Evolutionary conservation across 2,888 invertebrate species (phyloP), one percentile per base, ranked within the genome.

Genomic region (Eustalomyia histrio): DNA sequence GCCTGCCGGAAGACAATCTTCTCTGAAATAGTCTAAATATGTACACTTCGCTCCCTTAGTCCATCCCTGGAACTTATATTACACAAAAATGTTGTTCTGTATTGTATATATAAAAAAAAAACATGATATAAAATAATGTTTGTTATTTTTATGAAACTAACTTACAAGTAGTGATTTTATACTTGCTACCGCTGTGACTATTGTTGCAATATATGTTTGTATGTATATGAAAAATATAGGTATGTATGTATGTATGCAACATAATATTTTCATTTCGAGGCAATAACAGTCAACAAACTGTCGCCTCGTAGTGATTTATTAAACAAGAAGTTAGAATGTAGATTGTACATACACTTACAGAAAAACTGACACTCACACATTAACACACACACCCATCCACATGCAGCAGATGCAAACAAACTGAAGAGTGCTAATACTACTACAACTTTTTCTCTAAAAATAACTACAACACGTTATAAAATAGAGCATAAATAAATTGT

Each of bases 241-340:
- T 29, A 29, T 55, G 67, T 74, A 29, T 29, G 29, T 29, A 29
- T 55, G 67, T 74, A 81, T 81, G 81, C 81, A 78, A 78, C 58
- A 79, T 80, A 80, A 84, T 84, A 82, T 83, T 84, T 84, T 83
- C 83, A 84, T 81, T 84, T 83, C 55, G 80, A 84, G 83, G 84
- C 84, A 84, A 84, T 84, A 84, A 84, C 84, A 79, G 84, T 84
- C 84, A 84, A 81, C 83, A 83, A 83, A 81, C 80, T 84, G 82
- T 84, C 84, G 75, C 71, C 79, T 82, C 71, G 53, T 80, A 67
- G 82, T 83, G 84, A 84, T 84, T 84, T 84, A 84, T 84, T 74
- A 79, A 81, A 71, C 78, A 74, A 65, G 69, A 74, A 81, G 65
- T 81, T 74, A 58, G 50, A 61, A 60, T 53, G 12, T 16, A 29